A percentile compares a stretch with the other conserved stretches of the same genome.
Conservation (phyloP, 2,888 invertebrate genomes). For the Drosophila nigricruria region DNA sequence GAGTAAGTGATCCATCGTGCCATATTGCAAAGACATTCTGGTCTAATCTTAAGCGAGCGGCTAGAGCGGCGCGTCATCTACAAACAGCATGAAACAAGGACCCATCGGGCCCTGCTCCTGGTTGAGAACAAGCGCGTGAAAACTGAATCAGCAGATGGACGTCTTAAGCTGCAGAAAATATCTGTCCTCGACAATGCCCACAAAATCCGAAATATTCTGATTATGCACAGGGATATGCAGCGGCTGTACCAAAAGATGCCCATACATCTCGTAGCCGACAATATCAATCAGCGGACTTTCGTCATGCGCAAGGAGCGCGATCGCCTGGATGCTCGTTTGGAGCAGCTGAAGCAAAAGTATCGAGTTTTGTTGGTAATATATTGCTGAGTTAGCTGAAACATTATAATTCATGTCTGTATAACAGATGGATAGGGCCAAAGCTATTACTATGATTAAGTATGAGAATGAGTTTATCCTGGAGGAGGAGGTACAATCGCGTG, state of each 20-base stretch:
- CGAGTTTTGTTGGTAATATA: slow-evolving; percentile 71
- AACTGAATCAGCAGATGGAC: slow-evolving; percentile 78
- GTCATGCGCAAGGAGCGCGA: slow-evolving; percentile 83
- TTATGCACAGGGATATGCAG: slow-evolving; percentile 82
- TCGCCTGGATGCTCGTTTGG: slow-evolving; percentile 71
- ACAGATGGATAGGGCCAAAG: slow-evolving; percentile 70
- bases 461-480: slow-evolving; percentile 77
- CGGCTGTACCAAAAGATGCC: slow-evolving; percentile 83
- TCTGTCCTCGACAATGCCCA: slow-evolving; percentile 75
- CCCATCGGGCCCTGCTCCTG: slow-evolving; percentile 61
- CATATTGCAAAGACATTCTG: too few relatives aligned
- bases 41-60: neutral
- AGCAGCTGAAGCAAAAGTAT: slow-evolving; percentile 71
- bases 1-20: slow-evolving; percentile 62
- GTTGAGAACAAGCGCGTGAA: slow-evolving; percentile 65
- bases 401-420: neutral
- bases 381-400: too few relatives aligned
- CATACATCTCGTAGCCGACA: slow-evolving; percentile 79
- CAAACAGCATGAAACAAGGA: slow-evolving; percentile 69
- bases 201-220: slow-evolving; percentile 79
- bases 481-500: slow-evolving; percentile 75
- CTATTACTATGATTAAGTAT: slow-evolving; percentile 82
- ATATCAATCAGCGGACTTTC: slow-evolving; percentile 84
- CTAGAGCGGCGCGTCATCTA: slow-evolving; percentile 75
- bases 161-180: slow-evolving; percentile 77